Evolutionary conservation across 2,113 vertebrate species (phyloP).

Genomic region (Todiramphus saurophagus): DNA sequence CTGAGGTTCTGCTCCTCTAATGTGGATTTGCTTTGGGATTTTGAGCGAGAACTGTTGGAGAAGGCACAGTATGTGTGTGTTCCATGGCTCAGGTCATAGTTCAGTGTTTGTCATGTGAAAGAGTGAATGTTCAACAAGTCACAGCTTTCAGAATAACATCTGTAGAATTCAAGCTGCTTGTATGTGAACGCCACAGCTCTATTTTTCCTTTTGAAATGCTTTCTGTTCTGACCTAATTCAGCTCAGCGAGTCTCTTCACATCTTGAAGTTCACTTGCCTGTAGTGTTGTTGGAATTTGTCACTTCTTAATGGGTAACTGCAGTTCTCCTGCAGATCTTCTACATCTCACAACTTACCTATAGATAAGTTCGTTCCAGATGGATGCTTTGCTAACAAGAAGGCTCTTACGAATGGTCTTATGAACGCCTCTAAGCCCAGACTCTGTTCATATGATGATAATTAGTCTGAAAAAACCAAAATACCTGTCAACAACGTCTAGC

Average conservation of each 20-base stretch:
- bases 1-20: background rate
- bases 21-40: background rate
- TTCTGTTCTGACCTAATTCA: background rate
- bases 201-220: background rate
- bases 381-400: background rate
- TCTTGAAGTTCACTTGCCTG: background rate
- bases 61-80: accelerated
- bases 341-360: background rate
- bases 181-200: background rate
- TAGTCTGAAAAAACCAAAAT: background rate
- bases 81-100: background rate
- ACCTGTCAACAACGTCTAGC: no score
- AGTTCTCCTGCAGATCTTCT: background rate
- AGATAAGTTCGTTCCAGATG: background rate
- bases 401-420: background rate
- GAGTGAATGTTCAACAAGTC: background rate
- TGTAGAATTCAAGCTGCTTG: background rate
- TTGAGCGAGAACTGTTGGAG: background rate
- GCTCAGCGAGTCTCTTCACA: background rate
- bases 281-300: background rate
- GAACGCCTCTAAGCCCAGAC: background rate
- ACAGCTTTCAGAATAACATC: background rate
- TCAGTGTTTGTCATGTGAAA: background rate
- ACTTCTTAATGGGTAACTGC: background rate
- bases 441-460: no score